These are phyloP conservation scores for Eriocheir sinensis DNA, from an alignment of 1,140 invertebrate genomes.

Conservation along the genomic window DNA sequence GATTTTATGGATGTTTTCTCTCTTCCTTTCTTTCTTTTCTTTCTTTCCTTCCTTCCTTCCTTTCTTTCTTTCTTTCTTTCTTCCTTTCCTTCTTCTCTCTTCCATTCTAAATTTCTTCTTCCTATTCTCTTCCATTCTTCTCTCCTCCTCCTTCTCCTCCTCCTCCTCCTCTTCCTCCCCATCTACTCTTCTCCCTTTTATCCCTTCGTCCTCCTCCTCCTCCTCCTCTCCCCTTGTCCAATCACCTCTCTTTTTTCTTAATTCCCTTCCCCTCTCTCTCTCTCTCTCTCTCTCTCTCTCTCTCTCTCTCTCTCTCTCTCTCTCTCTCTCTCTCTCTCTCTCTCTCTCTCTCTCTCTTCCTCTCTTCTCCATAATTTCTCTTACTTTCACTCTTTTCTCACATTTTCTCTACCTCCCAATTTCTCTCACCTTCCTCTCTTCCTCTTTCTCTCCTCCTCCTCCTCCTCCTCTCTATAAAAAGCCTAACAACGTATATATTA, in stretches of 20 bases:
- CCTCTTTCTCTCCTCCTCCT: not conserved
- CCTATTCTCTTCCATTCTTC: not conserved
- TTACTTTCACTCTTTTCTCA: not conserved
- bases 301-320: not conserved
- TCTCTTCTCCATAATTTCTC: not conserved
- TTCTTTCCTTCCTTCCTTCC: not conserved
- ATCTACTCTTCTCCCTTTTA: not conserved
- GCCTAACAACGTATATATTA: not conserved
- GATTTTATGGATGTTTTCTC: no score
- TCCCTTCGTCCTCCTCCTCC: not conserved
- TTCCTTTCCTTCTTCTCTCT: not conserved
- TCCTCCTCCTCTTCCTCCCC: not conserved
- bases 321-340: not conserved
- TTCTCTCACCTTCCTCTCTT: not conserved
- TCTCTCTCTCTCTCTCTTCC: not conserved
- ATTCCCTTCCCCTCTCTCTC: not conserved
- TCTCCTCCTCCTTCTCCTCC: not conserved
- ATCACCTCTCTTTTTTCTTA: not conserved
- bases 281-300: not conserved
- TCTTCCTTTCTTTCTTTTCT: no score
- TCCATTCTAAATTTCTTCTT: not conserved
- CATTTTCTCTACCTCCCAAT: not conserved
- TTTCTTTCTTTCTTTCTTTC: constrained; percentile 31
- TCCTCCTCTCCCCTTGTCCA: not conserved
- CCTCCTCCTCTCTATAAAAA: not conserved